Evolutionary conservation across 2,113 vertebrate genomes (phyloP).

Genomic region (Brachionichthys hirsutus): DNA sequence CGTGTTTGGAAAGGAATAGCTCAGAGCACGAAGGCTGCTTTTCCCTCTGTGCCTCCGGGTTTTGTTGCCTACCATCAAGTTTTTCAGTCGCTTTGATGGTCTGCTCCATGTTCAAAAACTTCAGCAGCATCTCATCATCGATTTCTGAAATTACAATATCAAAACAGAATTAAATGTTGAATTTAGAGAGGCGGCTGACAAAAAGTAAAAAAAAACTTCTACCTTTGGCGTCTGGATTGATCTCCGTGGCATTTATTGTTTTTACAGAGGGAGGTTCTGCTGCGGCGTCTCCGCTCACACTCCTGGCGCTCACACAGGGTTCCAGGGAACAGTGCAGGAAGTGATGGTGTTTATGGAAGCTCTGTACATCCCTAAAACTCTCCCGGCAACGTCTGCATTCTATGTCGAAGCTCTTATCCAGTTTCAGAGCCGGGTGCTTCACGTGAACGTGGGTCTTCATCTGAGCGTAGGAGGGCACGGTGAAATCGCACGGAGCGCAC

Average conservation of each 20-base stretch:
- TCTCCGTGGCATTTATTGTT: slow-evolving; percentile 52
- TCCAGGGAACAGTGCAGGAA: slow-evolving; percentile 80
- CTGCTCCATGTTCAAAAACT: slow-evolving; percentile 25
- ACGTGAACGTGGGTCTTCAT: slow-evolving; percentile 79
- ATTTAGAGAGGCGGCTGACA: neutral
- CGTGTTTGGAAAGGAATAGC: too few species aligned
- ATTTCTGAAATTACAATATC: slow-evolving; percentile 47
- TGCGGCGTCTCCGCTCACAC: neutral
- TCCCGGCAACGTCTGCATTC: slow-evolving; percentile 81
- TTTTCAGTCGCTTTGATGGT: slow-evolving; percentile 22
- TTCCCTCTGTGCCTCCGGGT: too few species aligned
- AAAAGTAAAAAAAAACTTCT: neutral
- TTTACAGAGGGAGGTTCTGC: slow-evolving; percentile 1
- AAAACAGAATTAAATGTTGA: slow-evolving; percentile 7
- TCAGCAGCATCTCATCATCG: slow-evolving; percentile 43
- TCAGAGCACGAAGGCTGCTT: too few species aligned
- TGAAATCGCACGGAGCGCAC: slow-evolving; percentile 79
- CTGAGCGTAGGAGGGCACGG: slow-evolving; percentile 65
- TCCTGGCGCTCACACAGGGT: slow-evolving; percentile 66
- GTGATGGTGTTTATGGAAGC: slow-evolving; percentile 89
- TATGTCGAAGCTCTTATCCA: slow-evolving; percentile 70
- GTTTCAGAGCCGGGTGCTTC: slow-evolving; percentile 58
- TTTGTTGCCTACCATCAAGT: slow-evolving; percentile 31
- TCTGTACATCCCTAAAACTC: slow-evolving; percentile 67
- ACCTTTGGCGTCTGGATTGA: slow-evolving; percentile 39